Evolutionary conservation across 2,113 vertebrate species (phyloP), one percentile per base, ranked within the genome.

Genomic region (Corythornis vintsioides): DNA sequence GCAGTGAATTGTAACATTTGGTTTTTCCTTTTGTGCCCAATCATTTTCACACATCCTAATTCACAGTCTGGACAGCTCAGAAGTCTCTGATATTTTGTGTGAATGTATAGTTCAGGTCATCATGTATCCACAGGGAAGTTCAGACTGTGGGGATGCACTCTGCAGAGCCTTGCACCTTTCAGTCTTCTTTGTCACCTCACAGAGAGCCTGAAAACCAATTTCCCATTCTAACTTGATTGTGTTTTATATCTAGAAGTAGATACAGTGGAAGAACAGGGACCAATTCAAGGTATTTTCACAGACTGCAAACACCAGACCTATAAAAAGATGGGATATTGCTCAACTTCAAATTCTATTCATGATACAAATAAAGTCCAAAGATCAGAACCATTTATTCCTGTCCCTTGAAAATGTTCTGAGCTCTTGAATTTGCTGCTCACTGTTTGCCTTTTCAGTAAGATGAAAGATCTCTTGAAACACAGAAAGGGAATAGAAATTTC

Each of bases 401-500:
- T 65, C 28, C 47, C 16, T 43, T 52, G 19, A 75, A 90, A 92
- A 81, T 45, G 5, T 59, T 61, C 33, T 70, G 42, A 89, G 28
- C 24, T 78, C 47, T 74, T 67, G 20, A 2, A 14, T 92, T 91
- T 84, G 15, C 50, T 84, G 42, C 19, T 93, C 31, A 47, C 18
- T 0, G 0, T 72, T 90, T 91, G 50, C 31, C 7, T 87, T 79
- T 92, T 55, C 29, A 79, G n/a, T 9, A 22, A 59, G 45, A 70
- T 17, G 50, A 85, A 89, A 83, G 10, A 88, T 21, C 2, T 74
- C 65, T 73, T 60, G 57, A 75, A 70, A 77, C 29, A 40, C 31
- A 84, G 53, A 69, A 82, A 60, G 17, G 16, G 24, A 67, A 65
- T 83, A 45, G 56, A 96, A 94, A 78, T 89, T 83, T 92, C 60